Evolutionary conservation across 1,140 invertebrate genomes (phyloP).

Genomic region (Diorhabda elongata): DNA sequence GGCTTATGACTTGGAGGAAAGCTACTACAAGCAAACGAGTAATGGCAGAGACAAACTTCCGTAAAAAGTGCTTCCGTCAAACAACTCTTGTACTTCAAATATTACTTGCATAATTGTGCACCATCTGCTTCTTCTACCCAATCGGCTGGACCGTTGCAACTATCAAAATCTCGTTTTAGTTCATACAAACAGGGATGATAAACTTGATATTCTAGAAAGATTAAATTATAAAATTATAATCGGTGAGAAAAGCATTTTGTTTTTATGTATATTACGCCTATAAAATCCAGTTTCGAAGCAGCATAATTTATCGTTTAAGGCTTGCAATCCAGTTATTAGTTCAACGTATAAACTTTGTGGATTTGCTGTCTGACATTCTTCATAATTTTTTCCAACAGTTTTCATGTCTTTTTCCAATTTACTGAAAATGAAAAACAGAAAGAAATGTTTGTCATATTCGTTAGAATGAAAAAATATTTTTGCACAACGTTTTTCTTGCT

Average conservation of each 20-base stretch:
- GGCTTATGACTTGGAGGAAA: too few species aligned
- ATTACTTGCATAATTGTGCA: constrained; percentile 36
- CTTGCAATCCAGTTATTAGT: neutral
- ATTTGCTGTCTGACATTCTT: neutral
- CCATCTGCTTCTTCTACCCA: constrained; percentile 40
- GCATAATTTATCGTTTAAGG: neutral
- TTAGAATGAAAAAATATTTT: neutral
- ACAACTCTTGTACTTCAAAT: neutral
- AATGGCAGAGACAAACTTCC: too few species aligned
- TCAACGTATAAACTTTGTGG: neutral
- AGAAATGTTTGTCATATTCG: neutral
- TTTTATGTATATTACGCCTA: constrained; percentile 3
- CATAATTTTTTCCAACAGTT: neutral
- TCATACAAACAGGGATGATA: constrained; percentile 35
- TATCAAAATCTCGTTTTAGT: constrained; percentile 40
- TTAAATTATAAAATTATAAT: neutral
- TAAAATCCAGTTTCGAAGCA: neutral
- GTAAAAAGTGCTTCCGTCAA: too few species aligned
- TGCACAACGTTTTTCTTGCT: too few species aligned
- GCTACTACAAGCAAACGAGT: too few species aligned
- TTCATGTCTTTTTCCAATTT: neutral
- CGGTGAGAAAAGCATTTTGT: neutral
- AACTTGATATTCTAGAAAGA: constrained; percentile 25
- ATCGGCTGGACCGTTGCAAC: constrained; percentile 42
- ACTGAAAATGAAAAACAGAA: neutral